Percentiles rank a stretch among this genome's conserved stretches.
Evolutionary conservation across 2,797 vertebrate species (phyloP).

Genomic region (Pseudochirops corinnae): DNA sequence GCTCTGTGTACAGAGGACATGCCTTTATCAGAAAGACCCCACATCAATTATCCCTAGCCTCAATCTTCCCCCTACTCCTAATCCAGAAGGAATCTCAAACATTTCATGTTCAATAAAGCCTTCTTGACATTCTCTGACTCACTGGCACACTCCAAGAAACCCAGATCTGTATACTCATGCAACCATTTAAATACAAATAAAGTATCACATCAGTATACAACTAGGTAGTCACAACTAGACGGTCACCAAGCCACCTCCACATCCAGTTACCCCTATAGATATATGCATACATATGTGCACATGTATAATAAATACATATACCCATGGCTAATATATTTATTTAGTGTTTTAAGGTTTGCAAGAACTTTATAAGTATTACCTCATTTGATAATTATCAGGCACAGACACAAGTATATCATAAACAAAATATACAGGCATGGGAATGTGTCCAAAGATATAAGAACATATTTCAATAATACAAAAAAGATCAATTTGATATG

Average conservation of each 20-base stretch:
- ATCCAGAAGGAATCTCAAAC: background rate
- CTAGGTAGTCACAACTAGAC: background rate
- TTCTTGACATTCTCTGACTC: background rate
- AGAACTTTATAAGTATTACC: background rate
- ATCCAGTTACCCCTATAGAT: background rate
- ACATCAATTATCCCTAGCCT: background rate
- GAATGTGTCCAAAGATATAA: background rate
- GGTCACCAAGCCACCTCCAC: background rate
- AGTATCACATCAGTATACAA: background rate
- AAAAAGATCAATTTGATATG: background rate
- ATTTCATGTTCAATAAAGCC: background rate
- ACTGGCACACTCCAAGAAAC: background rate
- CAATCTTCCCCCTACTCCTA: background rate
- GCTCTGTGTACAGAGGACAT: background rate
- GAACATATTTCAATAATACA: background rate
- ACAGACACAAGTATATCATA: background rate
- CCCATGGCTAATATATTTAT: background rate
- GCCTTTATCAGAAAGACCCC: background rate
- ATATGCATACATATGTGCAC: background rate
- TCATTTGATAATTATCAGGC: background rate
- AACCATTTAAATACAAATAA: background rate
- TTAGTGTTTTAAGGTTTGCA: background rate
- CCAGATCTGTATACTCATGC: background rate
- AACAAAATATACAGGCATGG: background rate
- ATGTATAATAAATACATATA: background rate